These are phyloP conservation scores for Anadara kagoshimensis DNA, from an alignment of 1,140 invertebrate species.

Conservation along the genomic window DNA sequence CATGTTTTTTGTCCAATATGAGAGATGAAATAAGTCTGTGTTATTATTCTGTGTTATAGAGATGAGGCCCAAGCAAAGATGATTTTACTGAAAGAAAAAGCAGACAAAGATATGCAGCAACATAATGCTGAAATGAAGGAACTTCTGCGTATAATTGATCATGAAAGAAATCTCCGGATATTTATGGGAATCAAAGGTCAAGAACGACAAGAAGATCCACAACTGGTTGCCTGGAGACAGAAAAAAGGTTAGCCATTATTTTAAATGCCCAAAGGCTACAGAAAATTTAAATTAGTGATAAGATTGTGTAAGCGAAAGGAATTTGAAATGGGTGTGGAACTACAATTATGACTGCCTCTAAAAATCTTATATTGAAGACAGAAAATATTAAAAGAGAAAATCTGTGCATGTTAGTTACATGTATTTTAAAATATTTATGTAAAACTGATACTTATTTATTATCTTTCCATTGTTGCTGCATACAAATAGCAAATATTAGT, in stretches of 20 bases:
- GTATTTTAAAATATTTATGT: no score
- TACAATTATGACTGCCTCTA: no score
- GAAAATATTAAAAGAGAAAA: not conserved
- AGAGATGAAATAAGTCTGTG: not conserved
- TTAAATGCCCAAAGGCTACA: no score
- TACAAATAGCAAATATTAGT: no score
- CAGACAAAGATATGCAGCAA: conserved; percentile 77
- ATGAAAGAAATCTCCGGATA: conserved; percentile 88
- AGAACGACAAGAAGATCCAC: conserved; percentile 79
- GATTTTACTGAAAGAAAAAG: conserved; percentile 82
- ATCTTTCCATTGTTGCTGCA: no score
- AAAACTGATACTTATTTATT: no score
- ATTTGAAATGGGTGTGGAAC: no score
- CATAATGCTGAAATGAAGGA: conserved; percentile 87
- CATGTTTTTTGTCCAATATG: no score
- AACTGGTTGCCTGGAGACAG: conserved; percentile 72
- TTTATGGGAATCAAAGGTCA: conserved; percentile 89
- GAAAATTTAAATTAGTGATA: no score
- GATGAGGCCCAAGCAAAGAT: conserved; percentile 90
- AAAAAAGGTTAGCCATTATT: conserved; percentile 62
- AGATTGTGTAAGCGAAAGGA: no score
- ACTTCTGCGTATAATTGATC: conserved; percentile 87
- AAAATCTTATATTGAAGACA: no score
- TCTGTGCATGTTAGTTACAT: no score
- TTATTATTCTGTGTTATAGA: conserved; percentile 24